Base-by-base conservation (phyloP, 2,797 vertebrate genomes). In the Eupleurogrammus muticus region DNA sequence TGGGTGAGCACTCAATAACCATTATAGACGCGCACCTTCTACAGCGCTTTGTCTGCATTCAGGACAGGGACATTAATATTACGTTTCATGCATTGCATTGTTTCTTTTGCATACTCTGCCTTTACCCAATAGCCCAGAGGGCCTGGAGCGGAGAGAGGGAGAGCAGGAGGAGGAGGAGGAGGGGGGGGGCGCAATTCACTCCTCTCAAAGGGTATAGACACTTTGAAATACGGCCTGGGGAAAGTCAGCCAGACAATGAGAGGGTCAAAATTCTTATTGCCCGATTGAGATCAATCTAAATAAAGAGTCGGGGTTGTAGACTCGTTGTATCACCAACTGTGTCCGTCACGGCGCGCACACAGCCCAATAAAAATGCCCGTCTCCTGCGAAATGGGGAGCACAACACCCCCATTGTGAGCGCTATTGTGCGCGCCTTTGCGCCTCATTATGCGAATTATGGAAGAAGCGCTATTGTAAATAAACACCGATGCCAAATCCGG, bases 371-470 rank as follows among this genome's bases (percentile, higher is more conserved):
- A 88, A 91, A 84, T 90, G 79, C 82, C 73, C 73, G 73, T 92
- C 91, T 90, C 83, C 79, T 65, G 80, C 79, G 24, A 85, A 90
- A 92, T 88, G 81, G 85, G 87, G 86, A 77, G 87, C 87, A 81
- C 87, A 85, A 65, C 85, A 46, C 81, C 78, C n/a, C 85, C 90
- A 91, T 93, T 95, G 94, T 93, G 86, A 57, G 65, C 67, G 14
- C 87, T 49, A 90, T 87, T 82, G 81, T 91, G 82, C 52, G 5
- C n/a, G 82, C 80, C 85, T 94, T 93, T 84, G 89, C 90, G 87
- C 86, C 86, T 94, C 85, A 91, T 93, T 94, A 90, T 92, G 82
- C 90, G 64, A 90, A 89, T 94, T 94, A 92, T 90, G 83, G 81
- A 70, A 67, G 76, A 75, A 81, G 80, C 38, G 83, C 89, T 61